Conservation (phyloP, 2,797 vertebrate species). For the Kryptolebias ocellatus region DNA sequence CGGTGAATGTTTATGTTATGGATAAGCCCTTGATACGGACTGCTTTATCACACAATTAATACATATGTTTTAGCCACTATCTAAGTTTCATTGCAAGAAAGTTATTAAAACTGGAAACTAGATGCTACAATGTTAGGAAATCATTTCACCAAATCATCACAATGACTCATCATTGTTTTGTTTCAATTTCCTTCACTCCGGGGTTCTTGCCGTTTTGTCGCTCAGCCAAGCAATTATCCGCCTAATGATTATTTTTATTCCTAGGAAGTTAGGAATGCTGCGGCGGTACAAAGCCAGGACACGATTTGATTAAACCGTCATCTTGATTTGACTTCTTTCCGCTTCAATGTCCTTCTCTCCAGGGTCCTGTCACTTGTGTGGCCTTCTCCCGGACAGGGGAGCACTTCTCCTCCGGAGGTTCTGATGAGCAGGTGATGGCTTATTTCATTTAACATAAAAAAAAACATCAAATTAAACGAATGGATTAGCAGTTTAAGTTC, state of each 20-base stretch:
- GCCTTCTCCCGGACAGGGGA: slow-evolving; percentile 90
- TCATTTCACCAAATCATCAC: not conserved
- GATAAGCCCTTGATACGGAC: no score
- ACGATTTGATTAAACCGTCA: not conserved
- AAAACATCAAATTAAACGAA: not conserved
- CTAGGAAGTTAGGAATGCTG: not conserved
- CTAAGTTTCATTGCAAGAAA: not conserved
- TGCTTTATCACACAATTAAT: not conserved
- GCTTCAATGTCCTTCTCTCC: slow-evolving; percentile 5
- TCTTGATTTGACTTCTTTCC: not conserved
- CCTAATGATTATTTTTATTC: not conserved
- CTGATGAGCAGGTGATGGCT: slow-evolving; percentile 90
- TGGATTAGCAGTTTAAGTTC: not conserved
- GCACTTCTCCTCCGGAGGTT: slow-evolving; percentile 91
- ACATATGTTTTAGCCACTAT: not conserved
- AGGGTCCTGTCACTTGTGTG: slow-evolving; percentile 92
- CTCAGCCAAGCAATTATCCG: not conserved
- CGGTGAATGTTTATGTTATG: no score
- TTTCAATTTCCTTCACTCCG: slow-evolving; percentile 8
- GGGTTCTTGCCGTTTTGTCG: not conserved
- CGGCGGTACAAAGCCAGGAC: not conserved
- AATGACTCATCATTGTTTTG: not conserved
- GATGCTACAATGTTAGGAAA: not conserved
- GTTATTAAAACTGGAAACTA: not conserved
- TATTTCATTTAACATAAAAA: not conserved